A percentile compares a stretch with the other conserved stretches of the same genome.
Evolutionary conservation across 2,113 vertebrate species (phyloP).

Genomic region (Perca schrenkii): DNA sequence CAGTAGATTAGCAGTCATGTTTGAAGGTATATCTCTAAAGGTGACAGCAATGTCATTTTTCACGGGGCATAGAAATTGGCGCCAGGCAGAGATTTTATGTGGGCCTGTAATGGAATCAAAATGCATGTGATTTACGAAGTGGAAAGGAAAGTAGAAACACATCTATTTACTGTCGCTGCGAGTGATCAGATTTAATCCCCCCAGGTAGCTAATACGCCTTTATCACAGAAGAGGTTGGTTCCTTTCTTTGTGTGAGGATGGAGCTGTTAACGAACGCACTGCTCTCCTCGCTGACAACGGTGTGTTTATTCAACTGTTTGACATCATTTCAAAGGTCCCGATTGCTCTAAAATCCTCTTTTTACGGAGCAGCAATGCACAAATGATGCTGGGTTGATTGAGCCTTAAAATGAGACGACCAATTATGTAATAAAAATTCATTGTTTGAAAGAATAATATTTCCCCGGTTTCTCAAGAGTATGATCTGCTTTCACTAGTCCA

Average conservation of each 20-base stretch:
- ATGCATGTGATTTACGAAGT: conserved; percentile 57
- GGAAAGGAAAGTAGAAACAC: conserved; percentile 39
- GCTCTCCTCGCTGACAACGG: conserved; percentile 9
- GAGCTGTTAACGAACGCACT: conserved; percentile 36
- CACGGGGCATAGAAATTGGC: conserved; percentile 37
- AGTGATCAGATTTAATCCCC: conserved; percentile 68
- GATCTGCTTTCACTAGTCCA: conserved; percentile 22
- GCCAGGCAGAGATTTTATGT: conserved; percentile 45
- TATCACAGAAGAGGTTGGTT: conserved; percentile 57
- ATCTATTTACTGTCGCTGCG: conserved; percentile 59
- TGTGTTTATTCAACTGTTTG: conserved; percentile 58
- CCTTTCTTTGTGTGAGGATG: conserved; percentile 53
- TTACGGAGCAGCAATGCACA: conserved; percentile 40
- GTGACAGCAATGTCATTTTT: conserved; percentile 72
- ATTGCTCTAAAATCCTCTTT: conserved; percentile 43
- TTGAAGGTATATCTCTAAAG: conserved; percentile 72
- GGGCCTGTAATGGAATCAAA: conserved; percentile 48
- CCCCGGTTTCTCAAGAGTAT: neutral
- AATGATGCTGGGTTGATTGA: conserved; percentile 37
- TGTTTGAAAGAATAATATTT: conserved; percentile 17
- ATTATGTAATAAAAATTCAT: conserved; percentile 33
- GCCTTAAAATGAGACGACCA: conserved; percentile 43
- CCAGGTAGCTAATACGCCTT: conserved; percentile 69
- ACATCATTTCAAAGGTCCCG: conserved; percentile 47
- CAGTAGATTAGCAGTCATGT: conserved; percentile 63